Conservation (phyloP, 2,797 vertebrate genomes). For the Ceryle rudis region DNA sequence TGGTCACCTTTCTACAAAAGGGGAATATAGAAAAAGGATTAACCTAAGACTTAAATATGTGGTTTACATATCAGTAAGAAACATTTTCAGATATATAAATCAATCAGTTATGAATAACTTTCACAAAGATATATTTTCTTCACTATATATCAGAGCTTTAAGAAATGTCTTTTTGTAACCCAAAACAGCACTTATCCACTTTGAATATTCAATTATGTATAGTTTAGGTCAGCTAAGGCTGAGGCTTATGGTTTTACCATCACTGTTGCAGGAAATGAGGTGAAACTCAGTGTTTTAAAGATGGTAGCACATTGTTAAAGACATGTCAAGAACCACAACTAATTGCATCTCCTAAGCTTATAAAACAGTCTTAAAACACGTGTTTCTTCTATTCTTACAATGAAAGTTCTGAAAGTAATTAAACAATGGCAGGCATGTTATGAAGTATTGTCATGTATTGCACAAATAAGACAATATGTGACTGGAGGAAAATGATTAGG, state of each 20-base stretch:
- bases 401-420: background rate
- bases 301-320: background rate
- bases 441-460: background rate
- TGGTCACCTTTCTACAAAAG: background rate
- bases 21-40: background rate
- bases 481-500: background rate
- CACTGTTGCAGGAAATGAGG: background rate
- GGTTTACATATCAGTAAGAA: background rate
- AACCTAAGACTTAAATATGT: background rate
- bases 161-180: background rate
- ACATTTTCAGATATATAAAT: background rate
- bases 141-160: background rate
- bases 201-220: background rate
- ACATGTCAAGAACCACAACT: background rate
- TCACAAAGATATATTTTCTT: background rate
- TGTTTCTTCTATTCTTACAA: background rate
- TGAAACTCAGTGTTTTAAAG: conserved; percentile 7
- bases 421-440: background rate
- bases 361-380: background rate
- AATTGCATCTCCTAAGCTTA: background rate
- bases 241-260: background rate
- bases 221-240: background rate
- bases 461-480: background rate
- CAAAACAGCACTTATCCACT: background rate
- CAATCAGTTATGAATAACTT: background rate